Evolutionary conservation across 2,888 invertebrate species (phyloP).

Genomic region (Elysia crispata): DNA sequence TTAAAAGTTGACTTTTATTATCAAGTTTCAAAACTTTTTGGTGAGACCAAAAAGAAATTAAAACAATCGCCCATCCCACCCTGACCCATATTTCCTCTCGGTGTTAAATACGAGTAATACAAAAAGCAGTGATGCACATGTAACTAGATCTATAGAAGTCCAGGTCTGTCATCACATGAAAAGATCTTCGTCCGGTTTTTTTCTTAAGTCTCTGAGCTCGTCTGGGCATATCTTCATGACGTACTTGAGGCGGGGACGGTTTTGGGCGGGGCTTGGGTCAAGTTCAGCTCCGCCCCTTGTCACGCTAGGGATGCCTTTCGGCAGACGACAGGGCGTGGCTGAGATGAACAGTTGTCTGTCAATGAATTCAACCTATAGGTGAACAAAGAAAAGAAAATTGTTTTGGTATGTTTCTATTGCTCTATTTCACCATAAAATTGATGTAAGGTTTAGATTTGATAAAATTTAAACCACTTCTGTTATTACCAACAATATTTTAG

Average conservation of each 20-base stretch:
- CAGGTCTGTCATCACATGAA: conserved; percentile 2
- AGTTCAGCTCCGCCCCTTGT: conserved; percentile 2
- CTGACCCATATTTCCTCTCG: too few species aligned
- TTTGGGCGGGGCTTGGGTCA: not conserved
- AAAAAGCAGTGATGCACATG: not conserved
- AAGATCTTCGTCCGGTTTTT: not conserved
- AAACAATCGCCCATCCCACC: too few species aligned
- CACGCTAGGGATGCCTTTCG: not conserved
- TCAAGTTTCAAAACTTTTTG: not conserved
- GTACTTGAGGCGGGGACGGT: conserved; percentile 5
- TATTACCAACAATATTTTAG: too few species aligned
- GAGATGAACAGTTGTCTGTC: conserved; percentile 73
- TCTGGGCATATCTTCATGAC: conserved; percentile 32
- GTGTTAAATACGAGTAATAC: too few species aligned
- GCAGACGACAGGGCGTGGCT: conserved; percentile 54
- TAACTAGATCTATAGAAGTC: not conserved
- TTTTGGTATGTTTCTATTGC: too few species aligned
- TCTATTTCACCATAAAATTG: too few species aligned
- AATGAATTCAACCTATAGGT: conserved; percentile 67
- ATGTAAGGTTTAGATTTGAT: too few species aligned
- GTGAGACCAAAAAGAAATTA: not conserved
- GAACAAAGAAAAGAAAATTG: not conserved
- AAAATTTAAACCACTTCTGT: too few species aligned
- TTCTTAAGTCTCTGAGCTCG: conserved; percentile 17
- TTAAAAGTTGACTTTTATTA: not conserved